Evolutionary conservation across 2,113 vertebrate genomes (phyloP).

Genomic region (Lophotis ruficrista): DNA sequence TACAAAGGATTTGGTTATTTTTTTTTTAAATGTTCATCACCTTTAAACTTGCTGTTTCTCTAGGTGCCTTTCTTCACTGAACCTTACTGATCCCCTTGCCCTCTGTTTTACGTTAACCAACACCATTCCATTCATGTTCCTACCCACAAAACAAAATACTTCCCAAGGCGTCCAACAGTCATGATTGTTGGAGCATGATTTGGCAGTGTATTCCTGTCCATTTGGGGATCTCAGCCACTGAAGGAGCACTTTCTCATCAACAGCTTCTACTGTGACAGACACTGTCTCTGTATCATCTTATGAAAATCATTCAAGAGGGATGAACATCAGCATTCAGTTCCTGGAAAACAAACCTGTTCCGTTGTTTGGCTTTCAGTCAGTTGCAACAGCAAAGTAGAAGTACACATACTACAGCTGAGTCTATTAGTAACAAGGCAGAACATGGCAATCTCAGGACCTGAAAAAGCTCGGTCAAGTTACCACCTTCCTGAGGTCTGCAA

Average conservation of each 20-base stretch:
- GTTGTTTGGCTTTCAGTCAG: not conserved
- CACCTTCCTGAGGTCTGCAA: not conserved
- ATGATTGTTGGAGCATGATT: not conserved
- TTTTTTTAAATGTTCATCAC: not conserved
- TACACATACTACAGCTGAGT: not conserved
- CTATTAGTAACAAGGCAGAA: not conserved
- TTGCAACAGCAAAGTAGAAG: not conserved
- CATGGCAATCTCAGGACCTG: not conserved
- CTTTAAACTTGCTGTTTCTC: not conserved
- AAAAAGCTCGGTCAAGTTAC: not conserved
- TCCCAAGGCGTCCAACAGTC: not conserved
- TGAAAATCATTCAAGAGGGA: not conserved
- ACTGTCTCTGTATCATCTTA: accelerated
- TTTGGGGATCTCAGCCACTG: not conserved
- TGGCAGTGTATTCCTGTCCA: not conserved
- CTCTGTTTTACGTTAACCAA: not conserved
- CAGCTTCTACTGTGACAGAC: not conserved
- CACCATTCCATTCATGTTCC: not conserved
- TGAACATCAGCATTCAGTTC: not conserved
- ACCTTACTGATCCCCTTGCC: not conserved
- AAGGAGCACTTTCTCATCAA: not conserved
- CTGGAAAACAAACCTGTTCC: not conserved
- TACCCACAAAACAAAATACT: not conserved
- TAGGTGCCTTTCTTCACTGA: not conserved
- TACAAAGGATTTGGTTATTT: not conserved